phyloP scores from a whole-genome alignment of 2,113 vertebrate genomes.

The Antechinus flavipes region DNA sequence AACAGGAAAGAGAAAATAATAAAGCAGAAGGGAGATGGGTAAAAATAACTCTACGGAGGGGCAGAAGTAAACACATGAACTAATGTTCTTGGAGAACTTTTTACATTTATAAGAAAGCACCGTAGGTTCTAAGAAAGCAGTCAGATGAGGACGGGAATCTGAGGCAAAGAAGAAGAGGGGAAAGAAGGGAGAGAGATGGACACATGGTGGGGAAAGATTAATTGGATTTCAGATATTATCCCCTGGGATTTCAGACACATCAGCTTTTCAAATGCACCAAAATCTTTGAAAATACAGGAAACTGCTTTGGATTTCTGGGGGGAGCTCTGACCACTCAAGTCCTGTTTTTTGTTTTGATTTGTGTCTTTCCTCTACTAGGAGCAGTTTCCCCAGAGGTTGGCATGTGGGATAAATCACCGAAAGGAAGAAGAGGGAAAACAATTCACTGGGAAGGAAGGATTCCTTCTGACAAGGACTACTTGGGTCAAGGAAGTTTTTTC shows the following conservation, averaged over 20 bases:
- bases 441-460: constrained; percentile 75
- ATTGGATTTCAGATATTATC: constrained; percentile 52
- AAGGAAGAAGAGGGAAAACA: constrained; percentile 70
- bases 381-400: constrained; percentile 71
- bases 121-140: background rate
- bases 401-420: constrained; percentile 75
- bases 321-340: constrained; percentile 45
- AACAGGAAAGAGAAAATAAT: constrained; percentile 66
- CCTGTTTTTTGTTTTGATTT: constrained; percentile 50
- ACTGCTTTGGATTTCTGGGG: constrained; percentile 63
- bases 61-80: constrained; percentile 4
- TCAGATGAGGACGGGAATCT: constrained; percentile 14
- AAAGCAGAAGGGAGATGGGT: constrained; percentile 55
- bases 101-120: constrained; percentile 1
- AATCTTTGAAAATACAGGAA: constrained; percentile 75
- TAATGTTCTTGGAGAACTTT: background rate
- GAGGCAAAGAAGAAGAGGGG: constrained; percentile 44
- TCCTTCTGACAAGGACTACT: constrained; percentile 71
- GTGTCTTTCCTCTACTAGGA: constrained; percentile 71
- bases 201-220: constrained; percentile 20
- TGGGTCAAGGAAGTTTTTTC: constrained; percentile 73
- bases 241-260: constrained; percentile 40
- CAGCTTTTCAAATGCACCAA: constrained; percentile 62
- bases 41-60: constrained; percentile 53
- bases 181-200: background rate